phyloP scores from a whole-genome alignment of 2,113 vertebrate genomes.

The Chaetura pelagica region DNA sequence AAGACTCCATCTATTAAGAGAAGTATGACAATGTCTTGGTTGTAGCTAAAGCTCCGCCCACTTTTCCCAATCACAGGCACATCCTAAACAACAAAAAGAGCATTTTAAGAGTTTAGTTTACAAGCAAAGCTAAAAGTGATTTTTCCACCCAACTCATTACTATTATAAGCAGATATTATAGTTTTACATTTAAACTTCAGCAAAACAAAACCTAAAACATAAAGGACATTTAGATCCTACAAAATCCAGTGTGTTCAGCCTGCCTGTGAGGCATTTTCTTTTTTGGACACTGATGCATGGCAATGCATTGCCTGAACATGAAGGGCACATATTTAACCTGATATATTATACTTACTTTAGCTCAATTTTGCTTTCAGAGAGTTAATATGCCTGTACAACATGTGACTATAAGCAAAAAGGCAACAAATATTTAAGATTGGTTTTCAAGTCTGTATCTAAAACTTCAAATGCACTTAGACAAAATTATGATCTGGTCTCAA shows the following conservation, averaged over 20 bases:
- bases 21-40: conserved; percentile 85
- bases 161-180: neutral
- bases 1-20: conserved; percentile 88
- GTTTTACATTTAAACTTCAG: neutral
- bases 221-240: neutral
- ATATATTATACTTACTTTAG: neutral
- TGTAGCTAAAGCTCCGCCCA: conserved; percentile 82
- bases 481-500: neutral
- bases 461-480: neutral
- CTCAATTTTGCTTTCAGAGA: neutral
- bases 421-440: neutral
- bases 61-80: conserved; percentile 83
- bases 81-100: conserved; percentile 58
- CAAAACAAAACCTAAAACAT: neutral
- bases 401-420: neutral
- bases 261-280: neutral
- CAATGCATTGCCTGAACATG: neutral
- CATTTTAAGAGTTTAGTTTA: neutral
- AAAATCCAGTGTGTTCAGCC: neutral
- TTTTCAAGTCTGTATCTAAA: neutral
- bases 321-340: neutral
- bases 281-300: neutral
- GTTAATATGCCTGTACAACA: neutral
- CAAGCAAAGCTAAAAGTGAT: neutral
- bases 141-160: neutral